Evolutionary conservation across 1,140 invertebrate genomes (phyloP), one percentile per base, ranked within the genome.

Genomic region (Muscidifurax raptorellus): DNA sequence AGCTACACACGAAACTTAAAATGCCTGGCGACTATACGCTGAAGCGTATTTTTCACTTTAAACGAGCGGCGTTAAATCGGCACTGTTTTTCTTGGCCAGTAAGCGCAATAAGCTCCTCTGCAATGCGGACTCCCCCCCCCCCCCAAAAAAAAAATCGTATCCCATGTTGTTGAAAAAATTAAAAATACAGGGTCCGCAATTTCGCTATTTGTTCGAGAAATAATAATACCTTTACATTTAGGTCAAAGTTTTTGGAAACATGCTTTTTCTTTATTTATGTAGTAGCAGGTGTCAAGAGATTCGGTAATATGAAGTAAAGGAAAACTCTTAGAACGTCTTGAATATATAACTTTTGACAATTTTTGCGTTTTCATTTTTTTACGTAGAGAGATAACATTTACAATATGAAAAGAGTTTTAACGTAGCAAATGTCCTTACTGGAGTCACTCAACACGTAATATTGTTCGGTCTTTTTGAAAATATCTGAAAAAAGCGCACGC

Each of bases 261-360:
- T 10, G 7, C 7, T 40, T 40, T 36, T 36, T 36, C 32, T 74
- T 2, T 40, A 72, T 74, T 40, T 28, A 74, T 22, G 18, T 52
- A 40, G 36, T 74, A 32, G 32, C 32, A 75, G 40, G 36, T 47
- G 72, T 47, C 40, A n/a, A n/a, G 72, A 75, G 6, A 75, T 27
- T 75, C 40, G 36, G 72, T 13, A 27, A 25, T n/a, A 22, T 59
- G 7, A 75, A 75, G 40, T 36, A 75, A 47, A 47, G 40, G 3
- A 6, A 40, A 75, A 75, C 22, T 75, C 47, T 75, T 36, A 40
- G 7, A 15, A 75, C n/a, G 9, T n/a, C 25, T 40, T 7, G n/a
- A 40, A 40, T 18, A 40, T 18, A 75, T 44, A 36, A 47, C 72
- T 75, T 75, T 75, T 75, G 27, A n/a, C 25, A 75, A 75, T 40